Base-by-base conservation (phyloP, 2,113 vertebrate genomes). In the Dipodomys ordii region DNA sequence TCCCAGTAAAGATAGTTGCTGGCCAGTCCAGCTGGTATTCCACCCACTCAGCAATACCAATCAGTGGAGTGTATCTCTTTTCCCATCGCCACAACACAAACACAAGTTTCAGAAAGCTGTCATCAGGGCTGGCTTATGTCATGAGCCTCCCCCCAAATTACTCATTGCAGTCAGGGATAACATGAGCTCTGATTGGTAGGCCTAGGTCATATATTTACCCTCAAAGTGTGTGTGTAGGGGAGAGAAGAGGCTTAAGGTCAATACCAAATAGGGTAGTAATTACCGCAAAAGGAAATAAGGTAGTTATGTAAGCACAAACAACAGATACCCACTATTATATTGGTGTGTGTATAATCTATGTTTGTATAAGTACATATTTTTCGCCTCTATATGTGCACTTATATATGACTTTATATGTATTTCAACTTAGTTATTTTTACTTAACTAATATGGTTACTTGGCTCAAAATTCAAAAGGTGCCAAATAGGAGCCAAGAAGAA, bases 1-100 rank as follows among this genome's bases (percentile, higher is more conserved):
- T 44, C 79, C 49, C 79, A 88, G 49, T n/a, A 76, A 83, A 96
- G 67, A 84, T 11, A n/a, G 23, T 28, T 83, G 44, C 89, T 94
- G 57, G 46, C 76, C n/a, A 44, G 46, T 82, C 84, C 30, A 20
- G 44, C 60, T 84, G 68, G 77, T 57, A 53, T n/a, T 60, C 76
- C 46, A 39, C 18, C 39, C 65, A 27, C 68, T 87, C 39, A 69
- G 53, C 69, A 82, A 72, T 78, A 77, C 19, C 49, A 84, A 60
- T 90, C 62, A 76, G 35, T 69, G 62, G 53, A 30, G 5, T 32
- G 4, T n/a, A 6, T 72, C 44, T 74, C 73, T 90, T 87, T 73
- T 62, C 79, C 77, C 27, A 72, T 23, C 77, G 23, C 87, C 25
- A 23, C 30, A 84, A 53, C 49, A 49, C 60, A 62, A 62, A 62